Base-by-base conservation (phyloP, 2,888 invertebrate genomes). In the Andrena flavipes region DNA sequence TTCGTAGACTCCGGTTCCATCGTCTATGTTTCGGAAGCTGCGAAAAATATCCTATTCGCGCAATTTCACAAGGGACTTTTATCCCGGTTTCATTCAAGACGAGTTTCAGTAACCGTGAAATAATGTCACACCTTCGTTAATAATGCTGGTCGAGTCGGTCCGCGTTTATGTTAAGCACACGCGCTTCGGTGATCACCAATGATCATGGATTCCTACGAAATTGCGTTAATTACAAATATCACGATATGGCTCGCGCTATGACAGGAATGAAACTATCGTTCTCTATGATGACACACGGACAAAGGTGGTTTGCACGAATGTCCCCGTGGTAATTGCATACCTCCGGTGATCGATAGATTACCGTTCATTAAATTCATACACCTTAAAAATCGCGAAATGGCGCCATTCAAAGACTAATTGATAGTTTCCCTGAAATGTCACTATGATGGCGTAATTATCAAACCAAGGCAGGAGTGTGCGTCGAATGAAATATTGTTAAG, bases 191-290 rank as follows among this genome's bases (percentile, higher is more conserved):
- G 65, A 48, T 65, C 49, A 70, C 23, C 20, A 29, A 35, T 48
- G 63, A 30, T 29, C 63, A 29, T 13, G 68, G 60, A 65, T 82
- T 76, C 48, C 71, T 72, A 72, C 71, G 82, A 76, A 76, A 82
- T 82, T 76, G 48, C 64, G 68, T 68, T 76, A 82, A 82, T 82
- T 82, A 80, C 49, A 63, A 56, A 63, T 80, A 73, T 80, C 62
- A 74, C 56, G 68, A 75, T 48, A 68, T 51, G 8, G 13, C 1
- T 7, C 13, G 29, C 13, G 49, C 23, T 68, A 73, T 80, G 73
- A 80, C 72, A 26, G 64, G 49, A 76, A 82, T 60, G 48, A 65
- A 84, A 75, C 74, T 78, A 82, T 82, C 59, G 60, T 62, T 30
- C 65, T 60, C 78, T 30, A 72, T 72, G 60, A 82, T 59, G 71